phyloP scores from a whole-genome alignment of 2,113 vertebrate species.

The Ramphastos sulfuratus region DNA sequence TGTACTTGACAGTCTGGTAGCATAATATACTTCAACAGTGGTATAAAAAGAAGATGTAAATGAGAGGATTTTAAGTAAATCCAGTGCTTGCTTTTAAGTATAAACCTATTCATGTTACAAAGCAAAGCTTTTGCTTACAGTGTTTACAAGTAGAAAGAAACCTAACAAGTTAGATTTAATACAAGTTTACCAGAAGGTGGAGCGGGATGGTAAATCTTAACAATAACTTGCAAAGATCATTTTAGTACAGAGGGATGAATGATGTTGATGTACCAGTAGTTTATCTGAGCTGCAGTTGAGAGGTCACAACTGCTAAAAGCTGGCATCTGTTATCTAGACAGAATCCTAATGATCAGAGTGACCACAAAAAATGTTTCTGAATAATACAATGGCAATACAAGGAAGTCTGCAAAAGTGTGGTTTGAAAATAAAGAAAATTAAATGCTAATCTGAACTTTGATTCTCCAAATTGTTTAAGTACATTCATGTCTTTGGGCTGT shows the following conservation, averaged over 20 bases:
- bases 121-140: not conserved
- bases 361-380: not conserved
- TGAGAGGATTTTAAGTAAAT: not conserved
- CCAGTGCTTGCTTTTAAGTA: not conserved
- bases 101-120: not conserved
- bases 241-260: not conserved
- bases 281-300: not conserved
- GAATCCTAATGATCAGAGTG: not conserved
- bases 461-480: not conserved
- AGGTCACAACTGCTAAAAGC: not conserved
- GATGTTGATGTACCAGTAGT: not conserved
- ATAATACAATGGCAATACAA: not conserved
- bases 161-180: not conserved
- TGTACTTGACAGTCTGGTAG: not conserved
- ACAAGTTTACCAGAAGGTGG: conserved; percentile 65
- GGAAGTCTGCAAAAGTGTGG: not conserved
- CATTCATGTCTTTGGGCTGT: not conserved
- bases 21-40: not conserved
- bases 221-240: conserved; percentile 14
- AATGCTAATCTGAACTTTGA: not conserved
- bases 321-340: not conserved
- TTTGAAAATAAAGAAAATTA: not conserved
- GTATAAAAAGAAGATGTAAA: not conserved
- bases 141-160: not conserved
- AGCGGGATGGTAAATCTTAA: conserved; percentile 61